Percentiles rank a stretch among this genome's conserved stretches.
Conservation (phyloP, 1,140 invertebrate species). For the Sweltsa coloradensis region DNA sequence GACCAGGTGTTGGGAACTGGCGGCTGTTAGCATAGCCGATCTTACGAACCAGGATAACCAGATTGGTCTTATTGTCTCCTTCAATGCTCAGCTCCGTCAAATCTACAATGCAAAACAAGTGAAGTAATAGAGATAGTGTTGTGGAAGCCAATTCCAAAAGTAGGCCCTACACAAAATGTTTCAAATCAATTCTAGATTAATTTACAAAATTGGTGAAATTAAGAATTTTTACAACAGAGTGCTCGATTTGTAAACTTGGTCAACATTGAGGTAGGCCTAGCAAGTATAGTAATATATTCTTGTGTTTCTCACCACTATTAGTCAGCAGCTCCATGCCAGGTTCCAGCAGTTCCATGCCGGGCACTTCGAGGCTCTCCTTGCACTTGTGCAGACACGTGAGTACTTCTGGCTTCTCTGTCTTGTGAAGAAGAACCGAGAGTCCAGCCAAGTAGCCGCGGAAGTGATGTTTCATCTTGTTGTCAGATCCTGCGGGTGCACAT, state of each 20-base stretch:
- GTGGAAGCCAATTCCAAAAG: neutral
- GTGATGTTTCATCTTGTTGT: slow-evolving; percentile 77
- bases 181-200: slow-evolving; percentile 5
- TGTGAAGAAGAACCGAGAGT: slow-evolving; percentile 65
- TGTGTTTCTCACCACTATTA: slow-evolving; percentile 38
- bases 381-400: slow-evolving; percentile 75
- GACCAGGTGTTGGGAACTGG: slow-evolving; percentile 82
- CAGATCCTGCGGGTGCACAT: slow-evolving; percentile 63
- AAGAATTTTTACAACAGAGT: too few relatives aligned
- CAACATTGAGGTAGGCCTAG: too few relatives aligned
- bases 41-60: slow-evolving; percentile 74
- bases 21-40: slow-evolving; percentile 85
- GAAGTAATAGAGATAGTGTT: neutral
- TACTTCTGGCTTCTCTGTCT: slow-evolving; percentile 66
- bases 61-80: slow-evolving; percentile 77
- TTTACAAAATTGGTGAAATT: neutral
- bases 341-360: slow-evolving; percentile 61
- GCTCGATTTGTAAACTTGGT: too few relatives aligned
- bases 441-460: slow-evolving; percentile 81
- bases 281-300: too few relatives aligned
- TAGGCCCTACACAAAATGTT: slow-evolving; percentile 15
- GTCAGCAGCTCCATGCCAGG: slow-evolving; percentile 59
- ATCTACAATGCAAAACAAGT: slow-evolving; percentile 52
- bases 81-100: slow-evolving; percentile 84
- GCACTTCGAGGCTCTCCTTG: slow-evolving; percentile 71